phyloP scores from a whole-genome alignment of 2,888 invertebrate genomes.

The Tortrix viridana region DNA sequence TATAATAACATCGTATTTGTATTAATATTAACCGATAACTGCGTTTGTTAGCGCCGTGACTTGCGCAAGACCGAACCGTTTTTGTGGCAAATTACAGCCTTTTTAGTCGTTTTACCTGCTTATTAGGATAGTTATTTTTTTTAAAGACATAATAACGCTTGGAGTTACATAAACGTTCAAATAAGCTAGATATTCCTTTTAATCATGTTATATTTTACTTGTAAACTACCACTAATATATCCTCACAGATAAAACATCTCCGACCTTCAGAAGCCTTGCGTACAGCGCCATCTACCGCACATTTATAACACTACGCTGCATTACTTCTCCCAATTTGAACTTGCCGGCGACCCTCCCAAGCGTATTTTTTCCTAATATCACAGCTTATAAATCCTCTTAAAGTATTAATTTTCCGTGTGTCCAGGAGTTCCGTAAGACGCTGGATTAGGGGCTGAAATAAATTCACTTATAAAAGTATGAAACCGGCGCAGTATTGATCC shows the following conservation, averaged over 20 bases:
- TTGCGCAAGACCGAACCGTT: constrained; percentile 43
- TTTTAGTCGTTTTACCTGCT: constrained; percentile 47
- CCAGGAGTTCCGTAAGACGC: constrained; percentile 2
- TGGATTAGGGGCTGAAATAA: constrained; percentile 41
- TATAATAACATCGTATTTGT: constrained; percentile 63
- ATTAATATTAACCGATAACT: constrained; percentile 48
- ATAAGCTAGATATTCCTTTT: background rate
- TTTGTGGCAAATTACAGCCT: constrained; percentile 45
- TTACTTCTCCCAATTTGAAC: constrained; percentile 4
- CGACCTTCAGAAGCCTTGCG: background rate
- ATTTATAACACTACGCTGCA: background rate
- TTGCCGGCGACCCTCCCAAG: background rate
- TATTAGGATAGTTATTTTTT: constrained; percentile 43
- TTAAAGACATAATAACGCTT: constrained; percentile 32
- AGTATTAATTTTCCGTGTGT: constrained; percentile 20
- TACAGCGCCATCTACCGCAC: background rate
- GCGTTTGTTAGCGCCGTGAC: constrained; percentile 56
- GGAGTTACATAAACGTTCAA: constrained; percentile 8
- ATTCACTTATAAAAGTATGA: constrained; percentile 61
- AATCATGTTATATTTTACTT: background rate
- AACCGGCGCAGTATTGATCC: constrained; percentile 58
- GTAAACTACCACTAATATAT: too few species aligned
- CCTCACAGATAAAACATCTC: too few species aligned
- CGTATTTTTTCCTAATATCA: constrained; percentile 15
- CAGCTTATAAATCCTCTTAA: constrained; percentile 34